Evolutionary conservation across 2,888 invertebrate genomes (phyloP).

Genomic region (Rhimphoctona megacephalus): DNA sequence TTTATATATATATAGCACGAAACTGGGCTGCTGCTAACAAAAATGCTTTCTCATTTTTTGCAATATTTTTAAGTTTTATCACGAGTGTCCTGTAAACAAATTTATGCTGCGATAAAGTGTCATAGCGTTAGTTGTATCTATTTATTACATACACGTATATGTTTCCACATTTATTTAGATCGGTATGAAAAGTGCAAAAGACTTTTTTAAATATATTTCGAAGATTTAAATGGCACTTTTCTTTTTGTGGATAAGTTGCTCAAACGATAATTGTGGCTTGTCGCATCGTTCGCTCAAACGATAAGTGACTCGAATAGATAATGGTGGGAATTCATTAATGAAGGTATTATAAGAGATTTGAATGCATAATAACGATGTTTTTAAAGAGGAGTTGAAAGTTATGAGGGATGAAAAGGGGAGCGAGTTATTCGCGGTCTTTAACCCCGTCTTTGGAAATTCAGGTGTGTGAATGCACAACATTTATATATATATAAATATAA

Average conservation of each 20-base stretch:
- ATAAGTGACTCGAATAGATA: constrained; percentile 5
- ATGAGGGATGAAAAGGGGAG: constrained; percentile 12
- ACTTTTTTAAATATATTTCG: not conserved
- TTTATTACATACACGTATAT: constrained; percentile 2
- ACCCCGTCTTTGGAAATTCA: constrained; percentile 25
- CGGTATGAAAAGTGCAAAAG: not conserved
- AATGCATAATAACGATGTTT: constrained; percentile 50
- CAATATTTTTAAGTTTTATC: constrained; percentile 83
- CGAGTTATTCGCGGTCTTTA: constrained; percentile 55
- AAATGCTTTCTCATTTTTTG: constrained; percentile 83
- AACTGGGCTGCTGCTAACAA: constrained; percentile 63
- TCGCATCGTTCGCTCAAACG: not conserved
- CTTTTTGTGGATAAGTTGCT: not conserved
- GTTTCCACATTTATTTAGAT: constrained; percentile 8
- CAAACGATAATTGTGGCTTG: not conserved
- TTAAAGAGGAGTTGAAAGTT: constrained; percentile 4
- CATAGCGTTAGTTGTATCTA: constrained; percentile 38
- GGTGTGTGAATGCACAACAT: constrained; percentile 3
- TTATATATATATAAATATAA: not conserved
- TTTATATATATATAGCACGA: constrained; percentile 10
- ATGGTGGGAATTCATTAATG: constrained; percentile 21
- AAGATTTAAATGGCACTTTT: not conserved
- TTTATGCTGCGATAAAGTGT: constrained; percentile 81
- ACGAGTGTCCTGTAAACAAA: constrained; percentile 80
- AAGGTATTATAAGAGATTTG: constrained; percentile 30